Evolutionary conservation across 1,140 invertebrate genomes (phyloP).

Genomic region (Drosophila subobscura): DNA sequence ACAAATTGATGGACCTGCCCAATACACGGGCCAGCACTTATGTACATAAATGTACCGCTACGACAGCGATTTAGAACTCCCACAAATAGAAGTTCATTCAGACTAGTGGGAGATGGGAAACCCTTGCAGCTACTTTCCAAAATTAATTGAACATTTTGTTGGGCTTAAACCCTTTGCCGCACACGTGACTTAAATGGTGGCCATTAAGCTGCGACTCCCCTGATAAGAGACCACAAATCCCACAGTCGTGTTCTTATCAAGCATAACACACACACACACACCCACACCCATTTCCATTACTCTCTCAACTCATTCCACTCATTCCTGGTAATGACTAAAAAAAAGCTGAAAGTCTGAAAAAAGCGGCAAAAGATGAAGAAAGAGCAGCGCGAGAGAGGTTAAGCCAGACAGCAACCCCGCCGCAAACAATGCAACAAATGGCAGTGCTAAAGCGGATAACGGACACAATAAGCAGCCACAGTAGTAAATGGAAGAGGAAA

Average conservation of each 20-base stretch:
- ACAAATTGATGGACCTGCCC: slow-evolving; percentile 63
- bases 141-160: slow-evolving; percentile 48
- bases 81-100: too few species aligned
- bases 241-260: slow-evolving; percentile 27
- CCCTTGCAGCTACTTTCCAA: slow-evolving; percentile 3
- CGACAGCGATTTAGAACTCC: too few species aligned
- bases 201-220: slow-evolving; percentile 14
- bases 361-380: neutral
- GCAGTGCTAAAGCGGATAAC: slow-evolving; percentile 45
- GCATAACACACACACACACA: slow-evolving; percentile 19
- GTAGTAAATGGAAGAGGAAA: slow-evolving; percentile 1
- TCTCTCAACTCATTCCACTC: neutral
- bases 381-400: slow-evolving; percentile 18
- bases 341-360: neutral
- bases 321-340: slow-evolving; percentile 4
- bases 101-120: slow-evolving; percentile 25
- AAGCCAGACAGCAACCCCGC: slow-evolving; percentile 34
- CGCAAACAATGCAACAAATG: slow-evolving; percentile 53
- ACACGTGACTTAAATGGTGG: slow-evolving; percentile 9
- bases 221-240: slow-evolving; percentile 38
- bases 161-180: slow-evolving; percentile 25
- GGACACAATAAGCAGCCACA: slow-evolving; percentile 54
- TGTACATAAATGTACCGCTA: too few species aligned
- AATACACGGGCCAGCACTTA: slow-evolving; percentile 44
- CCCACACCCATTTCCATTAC: slow-evolving; percentile 6